Percentiles rank a stretch among this genome's conserved stretches.
phyloP scores from a whole-genome alignment of 2,113 vertebrate species.

The Enhydra lutris region DNA sequence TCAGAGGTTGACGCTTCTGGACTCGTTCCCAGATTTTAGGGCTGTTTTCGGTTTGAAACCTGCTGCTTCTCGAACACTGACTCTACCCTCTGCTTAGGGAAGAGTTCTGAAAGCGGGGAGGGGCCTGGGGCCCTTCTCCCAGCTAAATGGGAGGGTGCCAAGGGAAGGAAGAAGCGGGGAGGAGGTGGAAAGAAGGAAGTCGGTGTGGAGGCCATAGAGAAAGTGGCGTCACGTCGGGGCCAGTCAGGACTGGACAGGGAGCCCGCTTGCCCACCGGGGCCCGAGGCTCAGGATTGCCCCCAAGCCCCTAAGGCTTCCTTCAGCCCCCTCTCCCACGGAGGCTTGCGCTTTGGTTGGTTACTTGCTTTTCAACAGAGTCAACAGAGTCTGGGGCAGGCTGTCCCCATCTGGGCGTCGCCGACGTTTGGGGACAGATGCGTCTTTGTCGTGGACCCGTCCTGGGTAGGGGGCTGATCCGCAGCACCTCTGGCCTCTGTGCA shows the following conservation, averaged over 20 bases:
- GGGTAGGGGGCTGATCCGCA: not conserved
- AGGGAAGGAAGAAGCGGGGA: not conserved
- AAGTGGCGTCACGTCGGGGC: not conserved
- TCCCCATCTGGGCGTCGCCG: not conserved
- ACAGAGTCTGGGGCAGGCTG: not conserved
- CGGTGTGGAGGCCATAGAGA: not conserved
- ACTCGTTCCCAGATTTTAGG: conserved; percentile 32
- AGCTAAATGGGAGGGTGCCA: not conserved
- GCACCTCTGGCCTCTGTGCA: not conserved
- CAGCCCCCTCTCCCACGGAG: not conserved
- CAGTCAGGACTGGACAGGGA: not conserved
- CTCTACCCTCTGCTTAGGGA: conserved; percentile 35
- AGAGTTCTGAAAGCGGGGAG: not conserved
- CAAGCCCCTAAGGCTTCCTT: not conserved
- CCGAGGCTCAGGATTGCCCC: not conserved
- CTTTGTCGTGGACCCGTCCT: not conserved
- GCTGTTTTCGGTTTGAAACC: not conserved
- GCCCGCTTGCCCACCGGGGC: not conserved
- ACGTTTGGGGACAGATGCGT: not conserved
- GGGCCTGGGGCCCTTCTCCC: not conserved
- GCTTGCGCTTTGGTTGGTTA: not conserved
- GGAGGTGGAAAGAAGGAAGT: not conserved
- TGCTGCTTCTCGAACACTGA: not conserved
- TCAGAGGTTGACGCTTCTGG: conserved; percentile 41
- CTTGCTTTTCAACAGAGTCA: not conserved